Conservation (phyloP, 2,797 vertebrate species). For the Thamnophis elegans region DNA sequence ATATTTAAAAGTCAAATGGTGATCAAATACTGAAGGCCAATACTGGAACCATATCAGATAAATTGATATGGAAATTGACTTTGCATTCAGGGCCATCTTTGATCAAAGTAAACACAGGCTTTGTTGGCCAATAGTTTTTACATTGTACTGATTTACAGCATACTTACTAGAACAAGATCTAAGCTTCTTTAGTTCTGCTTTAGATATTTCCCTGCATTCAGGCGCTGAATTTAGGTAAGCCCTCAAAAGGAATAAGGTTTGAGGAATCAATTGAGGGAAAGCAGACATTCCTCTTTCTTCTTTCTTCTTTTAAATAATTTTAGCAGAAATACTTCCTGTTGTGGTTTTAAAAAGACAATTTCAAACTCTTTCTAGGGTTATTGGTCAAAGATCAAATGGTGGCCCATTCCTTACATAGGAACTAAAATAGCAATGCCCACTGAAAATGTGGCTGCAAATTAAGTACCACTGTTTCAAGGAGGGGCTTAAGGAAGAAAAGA, state of each 20-base stretch:
- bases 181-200: not conserved
- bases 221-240: not conserved
- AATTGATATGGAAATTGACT: not conserved
- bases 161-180: not conserved
- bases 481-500: not conserved
- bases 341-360: not conserved
- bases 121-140: not conserved
- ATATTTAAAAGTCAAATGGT: not conserved
- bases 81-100: not conserved
- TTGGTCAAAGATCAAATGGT: not conserved
- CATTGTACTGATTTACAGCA: not conserved
- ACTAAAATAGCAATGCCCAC: not conserved
- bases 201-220: not conserved
- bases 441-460: not conserved
- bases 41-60: not conserved
- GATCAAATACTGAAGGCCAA: not conserved
- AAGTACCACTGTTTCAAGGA: not conserved
- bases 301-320: not conserved
- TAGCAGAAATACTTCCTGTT: not conserved
- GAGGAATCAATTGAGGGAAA: not conserved
- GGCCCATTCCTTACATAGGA: not conserved
- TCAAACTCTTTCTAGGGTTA: not conserved
- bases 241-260: not conserved
- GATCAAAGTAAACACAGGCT: not conserved
- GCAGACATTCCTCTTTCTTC: not conserved